These are phyloP conservation scores for Eriocheir sinensis DNA, from an alignment of 1,140 invertebrate species.

Conservation along the genomic window DNA sequence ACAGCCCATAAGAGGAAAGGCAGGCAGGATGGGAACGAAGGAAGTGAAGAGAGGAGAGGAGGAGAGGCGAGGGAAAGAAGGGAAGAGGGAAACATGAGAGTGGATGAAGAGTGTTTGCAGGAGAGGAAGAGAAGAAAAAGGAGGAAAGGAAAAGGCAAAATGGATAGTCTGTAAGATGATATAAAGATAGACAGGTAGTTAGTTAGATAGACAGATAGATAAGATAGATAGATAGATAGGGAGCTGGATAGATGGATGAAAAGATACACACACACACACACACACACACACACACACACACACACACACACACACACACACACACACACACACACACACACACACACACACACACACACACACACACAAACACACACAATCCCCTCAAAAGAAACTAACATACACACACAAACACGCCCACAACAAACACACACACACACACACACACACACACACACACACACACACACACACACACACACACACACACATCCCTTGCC, in stretches of 20 bases:
- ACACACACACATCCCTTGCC: neutral
- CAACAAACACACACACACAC: too few species aligned
- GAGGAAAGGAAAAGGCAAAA: neutral
- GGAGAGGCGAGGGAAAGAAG: neutral
- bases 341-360: neutral
- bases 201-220: neutral
- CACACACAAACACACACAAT: neutral
- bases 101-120: neutral
- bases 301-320: too few species aligned
- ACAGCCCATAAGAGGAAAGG: neutral
- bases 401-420: neutral
- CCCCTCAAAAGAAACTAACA: too few species aligned
- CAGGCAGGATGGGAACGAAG: neutral
- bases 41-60: too few species aligned
- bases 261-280: too few species aligned
- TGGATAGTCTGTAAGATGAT: neutral
- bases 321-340: too few species aligned
- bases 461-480: neutral
- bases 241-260: neutral
- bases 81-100: neutral
- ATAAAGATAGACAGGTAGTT: neutral
- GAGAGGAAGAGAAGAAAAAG: neutral
- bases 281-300: too few species aligned
- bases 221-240: neutral
- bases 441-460: neutral